Percentiles rank a stretch among this genome's conserved stretches.
phyloP scores from a whole-genome alignment of 2,888 invertebrate genomes.

The Zhuqinia jingwanae region DNA sequence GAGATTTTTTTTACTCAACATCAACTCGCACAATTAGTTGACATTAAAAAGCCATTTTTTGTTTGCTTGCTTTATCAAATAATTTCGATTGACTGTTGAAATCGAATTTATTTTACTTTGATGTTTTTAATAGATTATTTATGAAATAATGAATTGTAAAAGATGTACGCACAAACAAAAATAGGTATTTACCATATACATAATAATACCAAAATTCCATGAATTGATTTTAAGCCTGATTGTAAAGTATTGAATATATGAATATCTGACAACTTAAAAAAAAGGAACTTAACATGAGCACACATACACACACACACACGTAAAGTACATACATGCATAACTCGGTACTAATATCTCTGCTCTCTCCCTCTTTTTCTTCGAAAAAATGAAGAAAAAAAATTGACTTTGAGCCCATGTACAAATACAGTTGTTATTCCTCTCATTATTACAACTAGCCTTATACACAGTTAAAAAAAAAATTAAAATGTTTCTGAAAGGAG shows the following conservation, averaged over 20 bases:
- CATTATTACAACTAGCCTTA: background rate
- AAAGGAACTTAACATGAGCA: background rate
- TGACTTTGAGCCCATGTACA: conserved; percentile 4
- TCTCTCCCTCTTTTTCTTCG: background rate
- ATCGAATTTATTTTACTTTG: background rate
- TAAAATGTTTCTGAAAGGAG: conserved; percentile 40
- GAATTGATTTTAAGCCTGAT: conserved; percentile 30
- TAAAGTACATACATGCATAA: background rate
- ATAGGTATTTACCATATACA: too few relatives aligned
- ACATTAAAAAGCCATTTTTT: too few relatives aligned
- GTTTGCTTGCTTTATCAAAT: too few relatives aligned
- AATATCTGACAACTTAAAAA: conserved; percentile 12
- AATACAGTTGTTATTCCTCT: background rate
- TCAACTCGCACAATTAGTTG: too few relatives aligned
- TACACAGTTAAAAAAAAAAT: conserved; percentile 29
- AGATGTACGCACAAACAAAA: background rate
- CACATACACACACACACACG: background rate
- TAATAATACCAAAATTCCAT: too few relatives aligned
- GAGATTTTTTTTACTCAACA: too few relatives aligned
- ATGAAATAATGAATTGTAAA: conserved; percentile 42
- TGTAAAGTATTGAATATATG: conserved; percentile 22
- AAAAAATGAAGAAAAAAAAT: background rate
- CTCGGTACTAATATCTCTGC: background rate
- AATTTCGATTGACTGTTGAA: too few relatives aligned
- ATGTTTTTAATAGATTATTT: conserved; percentile 34